Base-by-base conservation (phyloP, 2,888 invertebrate genomes). In the Sminthurinus aureus region DNA sequence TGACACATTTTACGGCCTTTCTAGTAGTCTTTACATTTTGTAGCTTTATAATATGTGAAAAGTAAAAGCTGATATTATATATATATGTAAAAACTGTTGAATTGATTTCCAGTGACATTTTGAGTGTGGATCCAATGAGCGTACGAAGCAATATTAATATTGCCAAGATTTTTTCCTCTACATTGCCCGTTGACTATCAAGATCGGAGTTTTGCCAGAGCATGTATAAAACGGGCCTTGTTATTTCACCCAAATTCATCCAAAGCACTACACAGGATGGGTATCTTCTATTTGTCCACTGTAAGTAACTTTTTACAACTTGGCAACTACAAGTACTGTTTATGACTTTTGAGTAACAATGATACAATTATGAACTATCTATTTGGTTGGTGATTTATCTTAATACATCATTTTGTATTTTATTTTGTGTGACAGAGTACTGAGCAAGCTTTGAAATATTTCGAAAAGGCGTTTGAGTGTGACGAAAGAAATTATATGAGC, bases 261-360 rank as follows among this genome's bases (percentile, higher is more conserved):
- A 76, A 76, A 52, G 76, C 76, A 11, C 18, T 18, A 18, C 76
- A 76, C 52, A 15, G 76, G 38, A 76, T 76, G 76, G 76, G 71
- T 3, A 71, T 71, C 4, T 9, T 71, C 9, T 24, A 6, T 20
- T 24, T 71, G 71, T 9, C 22, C 24, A 22, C 6, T 18, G 67
- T 67, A 67, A 67, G 67, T 12, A 13, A 6, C n/a, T 67, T 18
- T 12, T 67, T n/a, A 18, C n/a, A 13, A 11, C 8, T 18, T 6
- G 8, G 6, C 58, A 58, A 12, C 15, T 4, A 4, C n/a, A n/a
- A n/a, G n/a, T n/a, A 71, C 20, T 22, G 71, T n/a, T 71, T 22
- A 8, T 22, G 6, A 13, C 24, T 24, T 6, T 22, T 22, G 24
- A 71, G 24, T 20, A 22, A 71, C 20, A 71, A 71, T 20, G 11